Base-by-base conservation (phyloP, 2,113 vertebrate genomes). In the Aleadryas rufinucha region DNA sequence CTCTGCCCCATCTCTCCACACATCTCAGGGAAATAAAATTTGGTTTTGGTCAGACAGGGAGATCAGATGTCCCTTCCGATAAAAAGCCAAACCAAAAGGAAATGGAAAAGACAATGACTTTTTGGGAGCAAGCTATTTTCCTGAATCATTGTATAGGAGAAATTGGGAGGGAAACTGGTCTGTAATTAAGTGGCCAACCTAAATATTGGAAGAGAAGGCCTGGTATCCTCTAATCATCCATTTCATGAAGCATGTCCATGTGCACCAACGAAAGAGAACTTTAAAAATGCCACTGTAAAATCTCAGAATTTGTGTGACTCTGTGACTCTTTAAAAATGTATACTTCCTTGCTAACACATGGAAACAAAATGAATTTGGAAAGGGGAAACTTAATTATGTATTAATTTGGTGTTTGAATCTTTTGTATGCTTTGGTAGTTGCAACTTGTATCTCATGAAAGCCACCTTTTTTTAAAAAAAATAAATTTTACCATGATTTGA, bases 1-100 rank as follows among this genome's bases (percentile, higher is more conserved):
- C 24, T 81, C 72, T 90, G 83, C 68, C 85, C 64, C 76, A 92
- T 93, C 57, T 77, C 66, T 94, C 50, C 50, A 59, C 79, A 81
- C 50, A 54, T 81, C 52, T 66, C 42, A 70, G 16, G 64, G 63
- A 63, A 91, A 66, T 10, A n/a, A 41, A 39, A 59, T 59, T 53
- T 27, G 9, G 4, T 63, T 4, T 69, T 44, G 30, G 11, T 79
- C 45, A 37, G 21, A 42, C 19, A 76, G 10, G 10, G n/a, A 76
- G 24, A 33, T 54, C 23, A 80, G 42, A 54, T 87, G 39, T 50
- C 28, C 16, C 14, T 59, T 77, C 64, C 54, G 41, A 52, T 63
- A 31, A 70, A 70, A 47, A 86, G 20, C 4, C 33, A 70, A 47
- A 72, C 5, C 35, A 52, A 80, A 89, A 87, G 37, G 27, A 89